Evolutionary conservation across 2,888 invertebrate genomes (phyloP).

Genomic region (Colostygia pectinataria): DNA sequence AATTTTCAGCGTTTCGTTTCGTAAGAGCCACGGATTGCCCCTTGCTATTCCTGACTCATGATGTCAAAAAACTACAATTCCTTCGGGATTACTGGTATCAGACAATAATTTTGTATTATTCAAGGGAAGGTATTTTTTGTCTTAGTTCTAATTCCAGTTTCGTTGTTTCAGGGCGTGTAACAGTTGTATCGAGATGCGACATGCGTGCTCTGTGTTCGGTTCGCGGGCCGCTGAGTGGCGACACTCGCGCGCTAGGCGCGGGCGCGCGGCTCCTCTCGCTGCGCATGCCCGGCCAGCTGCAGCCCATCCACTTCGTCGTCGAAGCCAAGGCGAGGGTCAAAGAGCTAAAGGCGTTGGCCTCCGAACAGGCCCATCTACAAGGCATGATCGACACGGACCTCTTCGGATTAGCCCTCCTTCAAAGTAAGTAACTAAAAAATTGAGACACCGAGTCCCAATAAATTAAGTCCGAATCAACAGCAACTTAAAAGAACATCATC

Average conservation of each 20-base stretch:
- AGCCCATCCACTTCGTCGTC: constrained; percentile 80
- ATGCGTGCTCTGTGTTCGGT: constrained; percentile 91
- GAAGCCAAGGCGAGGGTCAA: constrained; percentile 93
- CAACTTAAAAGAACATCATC: too few species aligned
- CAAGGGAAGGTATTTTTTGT: too few species aligned
- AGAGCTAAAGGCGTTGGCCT: constrained; percentile 91
- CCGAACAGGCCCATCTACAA: constrained; percentile 90
- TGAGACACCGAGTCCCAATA: too few species aligned
- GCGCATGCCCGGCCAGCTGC: constrained; percentile 83
- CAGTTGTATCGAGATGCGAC: constrained; percentile 83
- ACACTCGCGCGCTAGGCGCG: constrained; percentile 85
- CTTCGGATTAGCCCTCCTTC: constrained; percentile 92
- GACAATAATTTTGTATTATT: too few species aligned
- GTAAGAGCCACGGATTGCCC: too few species aligned
- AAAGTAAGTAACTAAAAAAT: constrained; percentile 85
- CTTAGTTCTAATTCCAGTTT: constrained; percentile 4
- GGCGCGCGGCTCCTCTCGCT: constrained; percentile 86
- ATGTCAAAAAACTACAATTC: too few species aligned
- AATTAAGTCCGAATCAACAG: too few species aligned
- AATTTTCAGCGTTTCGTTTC: too few species aligned
- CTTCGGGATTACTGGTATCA: too few species aligned
- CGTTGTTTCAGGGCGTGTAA: constrained; percentile 70
- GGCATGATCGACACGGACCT: constrained; percentile 93
- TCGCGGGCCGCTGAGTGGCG: constrained; percentile 92
- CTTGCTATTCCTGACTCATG: too few species aligned